A percentile compares a stretch with the other conserved stretches of the same genome.
These are phyloP conservation scores for Alethe diademata DNA, from an alignment of 2,113 vertebrate species.

Conservation along the genomic window DNA sequence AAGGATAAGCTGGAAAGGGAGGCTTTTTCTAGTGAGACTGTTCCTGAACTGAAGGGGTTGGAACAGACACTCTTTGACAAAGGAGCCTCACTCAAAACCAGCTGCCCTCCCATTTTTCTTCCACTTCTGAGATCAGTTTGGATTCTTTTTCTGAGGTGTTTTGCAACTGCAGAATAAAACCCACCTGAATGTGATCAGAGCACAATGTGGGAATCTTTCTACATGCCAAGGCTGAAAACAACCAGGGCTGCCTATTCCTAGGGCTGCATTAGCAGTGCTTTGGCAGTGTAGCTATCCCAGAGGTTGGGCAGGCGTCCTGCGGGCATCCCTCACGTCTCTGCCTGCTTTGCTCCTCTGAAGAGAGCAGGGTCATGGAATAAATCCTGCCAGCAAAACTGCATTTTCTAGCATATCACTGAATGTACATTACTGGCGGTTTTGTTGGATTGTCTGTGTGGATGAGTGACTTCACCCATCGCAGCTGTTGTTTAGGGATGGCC, in stretches of 20 bases:
- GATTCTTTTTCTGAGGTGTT: background rate
- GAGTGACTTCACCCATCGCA: background rate
- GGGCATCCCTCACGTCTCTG: background rate
- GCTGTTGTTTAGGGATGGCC: background rate
- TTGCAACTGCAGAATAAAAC: background rate
- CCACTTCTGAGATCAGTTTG: background rate
- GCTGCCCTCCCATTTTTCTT: background rate
- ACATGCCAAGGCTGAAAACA: background rate
- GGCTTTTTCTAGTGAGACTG: background rate
- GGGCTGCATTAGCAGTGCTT: background rate
- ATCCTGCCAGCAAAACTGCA: background rate
- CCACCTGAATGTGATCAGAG: background rate
- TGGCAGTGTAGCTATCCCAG: background rate
- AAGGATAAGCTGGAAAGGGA: background rate
- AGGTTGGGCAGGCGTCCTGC: background rate
- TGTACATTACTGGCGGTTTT: fast-evolving
- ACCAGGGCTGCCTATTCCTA: background rate
- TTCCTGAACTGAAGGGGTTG: background rate
- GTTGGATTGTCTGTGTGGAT: background rate
- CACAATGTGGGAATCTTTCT: background rate
- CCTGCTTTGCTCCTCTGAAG: background rate
- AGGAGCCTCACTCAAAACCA: background rate
- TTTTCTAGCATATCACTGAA: background rate
- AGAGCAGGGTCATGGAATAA: background rate
- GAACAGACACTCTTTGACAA: background rate